These are phyloP conservation scores for Picathartes gymnocephalus DNA, from an alignment of 2,113 vertebrate species.

Conservation along the genomic window DNA sequence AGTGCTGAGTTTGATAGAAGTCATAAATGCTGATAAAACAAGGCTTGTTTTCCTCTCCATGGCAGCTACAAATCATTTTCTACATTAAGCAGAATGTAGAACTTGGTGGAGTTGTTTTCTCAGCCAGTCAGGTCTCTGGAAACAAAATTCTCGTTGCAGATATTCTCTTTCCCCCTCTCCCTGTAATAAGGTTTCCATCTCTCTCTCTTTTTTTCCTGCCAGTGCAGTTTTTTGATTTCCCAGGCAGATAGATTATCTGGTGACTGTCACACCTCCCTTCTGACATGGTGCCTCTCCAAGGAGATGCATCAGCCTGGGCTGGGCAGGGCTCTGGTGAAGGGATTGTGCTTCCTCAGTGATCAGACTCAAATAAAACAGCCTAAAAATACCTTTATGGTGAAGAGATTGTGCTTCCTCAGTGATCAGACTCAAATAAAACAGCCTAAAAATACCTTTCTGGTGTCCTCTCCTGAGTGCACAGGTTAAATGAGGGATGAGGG, in stretches of 20 bases:
- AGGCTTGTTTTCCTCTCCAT: background rate
- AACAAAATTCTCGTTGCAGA: background rate
- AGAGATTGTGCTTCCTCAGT: background rate
- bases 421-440: background rate
- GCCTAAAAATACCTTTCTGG: background rate
- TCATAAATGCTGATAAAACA: background rate
- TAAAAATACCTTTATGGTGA: background rate
- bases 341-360: background rate
- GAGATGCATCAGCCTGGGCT: background rate
- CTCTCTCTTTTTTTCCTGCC: background rate
- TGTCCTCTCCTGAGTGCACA: background rate
- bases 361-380: background rate
- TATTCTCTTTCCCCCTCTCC: background rate
- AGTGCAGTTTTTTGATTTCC: conserved; percentile 38
- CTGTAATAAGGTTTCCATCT: background rate
- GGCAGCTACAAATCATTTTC: background rate
- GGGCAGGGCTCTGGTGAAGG: background rate
- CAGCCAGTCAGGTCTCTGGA: background rate
- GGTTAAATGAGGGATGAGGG: background rate
- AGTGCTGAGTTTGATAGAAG: background rate
- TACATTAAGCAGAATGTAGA: background rate
- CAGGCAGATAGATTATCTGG: conserved; percentile 19
- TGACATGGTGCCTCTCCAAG: background rate
- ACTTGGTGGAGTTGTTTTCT: background rate
- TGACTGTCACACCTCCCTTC: background rate